These are phyloP conservation scores for Automeris io DNA, from an alignment of 2,888 invertebrate genomes.

Conservation along the genomic window DNA sequence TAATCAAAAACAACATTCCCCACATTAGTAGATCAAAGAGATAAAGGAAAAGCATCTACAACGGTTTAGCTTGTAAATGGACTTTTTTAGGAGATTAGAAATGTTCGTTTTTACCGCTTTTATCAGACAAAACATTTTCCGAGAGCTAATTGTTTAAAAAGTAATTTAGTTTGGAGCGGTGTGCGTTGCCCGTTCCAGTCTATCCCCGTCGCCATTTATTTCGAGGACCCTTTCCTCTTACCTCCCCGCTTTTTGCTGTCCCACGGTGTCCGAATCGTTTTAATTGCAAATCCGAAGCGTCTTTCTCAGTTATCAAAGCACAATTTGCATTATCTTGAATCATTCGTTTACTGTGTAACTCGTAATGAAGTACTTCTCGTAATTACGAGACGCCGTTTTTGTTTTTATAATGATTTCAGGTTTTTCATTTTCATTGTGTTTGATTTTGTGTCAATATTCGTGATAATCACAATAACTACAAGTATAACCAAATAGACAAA, in stretches of 20 bases:
- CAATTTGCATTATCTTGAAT: conserved; percentile 32
- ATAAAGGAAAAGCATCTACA: too few relatives aligned
- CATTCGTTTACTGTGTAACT: conserved; percentile 12
- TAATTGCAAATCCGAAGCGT: conserved; percentile 46
- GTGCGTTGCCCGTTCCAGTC: conserved; percentile 38
- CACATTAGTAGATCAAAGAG: too few relatives aligned
- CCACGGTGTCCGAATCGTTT: conserved; percentile 36
- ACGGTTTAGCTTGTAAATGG: too few relatives aligned
- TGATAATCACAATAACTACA: too few relatives aligned
- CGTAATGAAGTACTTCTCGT: neutral
- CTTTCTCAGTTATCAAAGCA: conserved; percentile 43
- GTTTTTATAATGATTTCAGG: neutral
- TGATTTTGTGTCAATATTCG: too few relatives aligned
- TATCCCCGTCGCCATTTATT: conserved; percentile 41
- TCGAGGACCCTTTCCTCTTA: conserved; percentile 38
- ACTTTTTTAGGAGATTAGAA: too few relatives aligned
- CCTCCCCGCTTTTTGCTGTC: conserved; percentile 34
- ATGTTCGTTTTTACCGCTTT: conserved; percentile 23
- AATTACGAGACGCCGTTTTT: neutral
- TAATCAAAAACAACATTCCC: too few relatives aligned
- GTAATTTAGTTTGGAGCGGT: conserved; percentile 48
- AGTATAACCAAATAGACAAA: too few relatives aligned
- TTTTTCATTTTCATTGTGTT: too few relatives aligned
- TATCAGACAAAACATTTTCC: conserved; percentile 34
- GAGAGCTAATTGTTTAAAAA: conserved; percentile 51